Base-by-base conservation (phyloP, 2,113 vertebrate genomes). In the Sinocyclocheilus grahami region DNA sequence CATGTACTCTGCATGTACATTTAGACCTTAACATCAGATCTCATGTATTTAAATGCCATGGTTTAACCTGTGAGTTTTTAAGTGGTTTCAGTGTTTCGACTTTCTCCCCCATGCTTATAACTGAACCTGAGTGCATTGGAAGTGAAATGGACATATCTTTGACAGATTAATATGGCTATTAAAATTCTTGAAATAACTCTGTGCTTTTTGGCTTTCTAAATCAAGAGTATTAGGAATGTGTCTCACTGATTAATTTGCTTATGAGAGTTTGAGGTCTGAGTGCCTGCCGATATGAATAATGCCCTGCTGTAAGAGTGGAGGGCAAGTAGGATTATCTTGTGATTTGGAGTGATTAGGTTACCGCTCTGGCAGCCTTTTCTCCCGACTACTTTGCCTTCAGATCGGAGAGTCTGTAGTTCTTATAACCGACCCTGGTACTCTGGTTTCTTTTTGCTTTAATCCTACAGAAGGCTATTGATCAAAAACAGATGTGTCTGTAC, bases 401-500 rank as follows among this genome's bases (percentile, higher is more conserved):
- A 85, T 87, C 67, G n/a, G 71, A 46, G 87, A 87, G 77, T 90
- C 89, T 85, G 24, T 58, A n/a, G 89, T 90, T 86, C 88, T 91
- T 88, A 89, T 63, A 88, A 89, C 65, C 85, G 58, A 60, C 88
- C 84, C 85, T 83, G 83, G 82, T 86, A 86, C 90, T 91, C 89
- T 90, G 83, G 89, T 83, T 87, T 88, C 88, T 90, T 87, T 77
- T 71, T 60, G 30, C 84, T 89, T 79, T 90, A 89, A 92, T 90
- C 81, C 84, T 83, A 78, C 85, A 83, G 53, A 46, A 76, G 67
- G 37, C 72, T 87, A 92, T 89, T 92, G 86, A 94, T 91, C 90
- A 86, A 86, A 94, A 93, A 85, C 93, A 95, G 89, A 94, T 94
- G 93, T 91, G 92, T 90, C 79, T 20, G 75, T 79, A 91, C 90